Base-by-base conservation (phyloP, 1,140 invertebrate species). In the Centruroides vittatus region DNA sequence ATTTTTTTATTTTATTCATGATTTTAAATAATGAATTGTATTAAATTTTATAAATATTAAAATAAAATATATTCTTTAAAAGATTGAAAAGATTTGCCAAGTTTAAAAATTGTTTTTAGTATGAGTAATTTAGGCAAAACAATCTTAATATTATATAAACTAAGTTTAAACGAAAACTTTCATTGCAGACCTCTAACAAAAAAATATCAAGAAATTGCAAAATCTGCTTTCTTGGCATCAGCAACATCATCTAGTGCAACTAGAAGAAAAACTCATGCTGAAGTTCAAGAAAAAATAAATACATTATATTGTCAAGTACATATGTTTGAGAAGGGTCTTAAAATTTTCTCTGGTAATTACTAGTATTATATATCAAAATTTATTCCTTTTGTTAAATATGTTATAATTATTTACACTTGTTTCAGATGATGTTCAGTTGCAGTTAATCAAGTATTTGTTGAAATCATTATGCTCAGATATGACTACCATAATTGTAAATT, bases 241-340 rank as follows among this genome's bases (percentile, higher is more conserved):
- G 73, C 79, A 46, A 80, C 79, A 54, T 78, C 82, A 69, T 80
- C 78, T 71, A 73, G 84, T 65, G 78, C 86, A 52, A 67, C 61
- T 9, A 67, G 71, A 48, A 76, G 73, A 64, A 86, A 89, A 73
- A 86, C 83, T 1, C 86, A 88, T 69, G 81, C 81, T 34, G 84
- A 88, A 52, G 72, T 89, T 36, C 86, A 91, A 74, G 87, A 94
- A 61, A 86, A 85, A 70, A 73, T 94, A 1, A 87, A 88, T 70
- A 77, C 81, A 23, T 71, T 91, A 10, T 76, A 78, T 69, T 70
- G 80, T 55, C 89, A 92, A 70, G 82, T 91, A 46, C 80, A 82
- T 64, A 74, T 93, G 23, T 94, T 89, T 76, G 86, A 93, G 60
- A 93, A 91, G 74, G 89, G 87, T 5, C 75, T 92, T 0, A 91